Evolutionary conservation across 2,888 invertebrate species (phyloP), one percentile per base, ranked within the genome.

Genomic region (Thumatha senex): DNA sequence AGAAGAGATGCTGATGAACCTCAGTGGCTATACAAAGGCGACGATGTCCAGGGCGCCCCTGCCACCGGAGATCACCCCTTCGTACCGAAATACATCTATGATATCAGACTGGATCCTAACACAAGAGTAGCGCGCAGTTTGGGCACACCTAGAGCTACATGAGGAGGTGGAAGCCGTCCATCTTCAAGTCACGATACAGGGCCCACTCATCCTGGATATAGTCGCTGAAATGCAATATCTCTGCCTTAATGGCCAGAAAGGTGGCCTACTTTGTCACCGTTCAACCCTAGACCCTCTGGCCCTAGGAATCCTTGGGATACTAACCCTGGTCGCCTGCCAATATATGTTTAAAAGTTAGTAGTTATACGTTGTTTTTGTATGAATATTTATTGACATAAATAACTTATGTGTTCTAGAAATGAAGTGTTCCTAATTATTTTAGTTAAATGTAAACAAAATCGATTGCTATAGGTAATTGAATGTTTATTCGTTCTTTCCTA

Each of bases 111-210:
- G 7, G 40, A 57, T 7, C 34, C 36, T n/a, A 7, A 42, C 8
- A 47, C 8, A 14, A 62, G 64, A 46, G 35, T 33, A 7, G 52
- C 40, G 0, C 38, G 62, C 7, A 62, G 64, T 48, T 8, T 50
- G 10, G 41, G 7, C 8, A 10, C 10, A 35, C 29, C 51, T 15
- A 31, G 2, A 0, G 24, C 5, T 0, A 9, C 30, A 11, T 14
- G 24, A 13, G 10, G 3, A 7, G 8, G 9, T 29, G 14, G 39
- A 13, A 10, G 9, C 14, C 40, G 36, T 1, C 44, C 1, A 12
- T 2, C 0, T 35, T n/a, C 36, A n/a, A n/a, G n/a, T n/a, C n/a
- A n/a, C 14, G 30, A 38, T n/a, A 33, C 41, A 0, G 45, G 35
- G 15, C 9, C 9, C 2, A 14, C 0, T 7, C 40, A 13, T n/a